Evolutionary conservation across 2,797 vertebrate genomes (phyloP).

Genomic region (Hemibagrus guttatus): DNA sequence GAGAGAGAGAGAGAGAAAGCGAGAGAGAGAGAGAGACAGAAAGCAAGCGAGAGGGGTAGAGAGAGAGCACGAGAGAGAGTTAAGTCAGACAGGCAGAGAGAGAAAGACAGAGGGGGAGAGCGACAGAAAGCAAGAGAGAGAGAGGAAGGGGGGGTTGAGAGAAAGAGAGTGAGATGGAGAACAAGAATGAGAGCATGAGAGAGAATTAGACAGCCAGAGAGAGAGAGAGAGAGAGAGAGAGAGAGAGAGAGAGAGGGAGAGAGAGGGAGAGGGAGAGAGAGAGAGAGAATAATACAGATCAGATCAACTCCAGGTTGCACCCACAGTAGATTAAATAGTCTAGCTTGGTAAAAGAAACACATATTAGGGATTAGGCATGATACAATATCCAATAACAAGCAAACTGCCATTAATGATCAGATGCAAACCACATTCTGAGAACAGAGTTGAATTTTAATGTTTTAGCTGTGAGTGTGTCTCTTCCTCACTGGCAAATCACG

Average conservation of each 20-base stretch:
- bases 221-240: slow-evolving; percentile 8
- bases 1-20: neutral
- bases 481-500: slow-evolving; percentile 67
- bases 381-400: slow-evolving; percentile 75
- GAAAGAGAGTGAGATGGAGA: slow-evolving; percentile 4
- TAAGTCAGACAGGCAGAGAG: too few relatives aligned
- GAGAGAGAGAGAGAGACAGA: neutral
- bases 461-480: slow-evolving; percentile 68
- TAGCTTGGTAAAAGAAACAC: slow-evolving; percentile 25
- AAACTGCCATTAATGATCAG: slow-evolving; percentile 77
- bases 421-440: slow-evolving; percentile 77
- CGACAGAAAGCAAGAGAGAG: too few relatives aligned
- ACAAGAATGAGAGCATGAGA: too few relatives aligned
- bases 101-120: neutral
- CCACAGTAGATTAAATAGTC: neutral
- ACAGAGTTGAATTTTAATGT: slow-evolving; percentile 64
- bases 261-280: slow-evolving; percentile 3
- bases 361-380: slow-evolving; percentile 42
- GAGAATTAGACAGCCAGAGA: slow-evolving; percentile 5
- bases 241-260: slow-evolving; percentile 1
- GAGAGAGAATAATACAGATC: slow-evolving; percentile 16
- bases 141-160: neutral
- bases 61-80: neutral
- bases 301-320: slow-evolving; percentile 11
- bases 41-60: slow-evolving; percentile 7